These are phyloP conservation scores for Typhlichthys subterraneus DNA, from an alignment of 2,797 vertebrate genomes.

Conservation along the genomic window DNA sequence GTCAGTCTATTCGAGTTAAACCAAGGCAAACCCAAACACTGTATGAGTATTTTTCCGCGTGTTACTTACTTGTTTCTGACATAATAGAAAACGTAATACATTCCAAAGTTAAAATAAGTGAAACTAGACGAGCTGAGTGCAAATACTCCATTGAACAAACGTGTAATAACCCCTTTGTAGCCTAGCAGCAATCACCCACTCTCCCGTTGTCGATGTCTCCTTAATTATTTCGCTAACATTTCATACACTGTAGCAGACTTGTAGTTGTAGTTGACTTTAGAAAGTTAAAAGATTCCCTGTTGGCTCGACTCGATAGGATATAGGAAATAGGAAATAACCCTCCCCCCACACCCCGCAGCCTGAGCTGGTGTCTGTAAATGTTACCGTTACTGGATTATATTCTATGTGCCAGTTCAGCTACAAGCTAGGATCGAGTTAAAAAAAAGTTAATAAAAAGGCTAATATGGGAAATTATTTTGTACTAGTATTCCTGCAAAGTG, in stretches of 20 bases:
- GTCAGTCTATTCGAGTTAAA: not conserved
- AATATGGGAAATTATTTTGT: not conserved
- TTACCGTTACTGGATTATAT: constrained; percentile 1
- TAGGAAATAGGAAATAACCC: constrained; percentile 24
- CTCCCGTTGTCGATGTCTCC: not conserved
- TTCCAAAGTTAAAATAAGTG: constrained; percentile 33
- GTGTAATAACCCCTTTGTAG: not conserved
- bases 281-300: constrained; percentile 20
- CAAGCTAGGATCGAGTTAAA: not conserved
- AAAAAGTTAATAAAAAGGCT: not conserved
- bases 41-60: no score
- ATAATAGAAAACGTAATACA: constrained; percentile 54
- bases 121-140: constrained; percentile 33
- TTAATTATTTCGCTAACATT: not conserved
- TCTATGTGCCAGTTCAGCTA: not conserved
- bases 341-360: constrained; percentile 4
- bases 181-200: not conserved
- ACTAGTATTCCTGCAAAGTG: no score
- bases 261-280: not conserved
- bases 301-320: not conserved
- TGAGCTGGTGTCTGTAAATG: constrained; percentile 6
- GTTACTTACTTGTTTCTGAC: constrained; percentile 57
- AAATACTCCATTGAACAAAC: constrained; percentile 51
- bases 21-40: not conserved
- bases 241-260: not conserved